These are phyloP conservation scores for Syndactyla subalaris DNA, from an alignment of 2,797 vertebrate genomes.

Conservation along the genomic window DNA sequence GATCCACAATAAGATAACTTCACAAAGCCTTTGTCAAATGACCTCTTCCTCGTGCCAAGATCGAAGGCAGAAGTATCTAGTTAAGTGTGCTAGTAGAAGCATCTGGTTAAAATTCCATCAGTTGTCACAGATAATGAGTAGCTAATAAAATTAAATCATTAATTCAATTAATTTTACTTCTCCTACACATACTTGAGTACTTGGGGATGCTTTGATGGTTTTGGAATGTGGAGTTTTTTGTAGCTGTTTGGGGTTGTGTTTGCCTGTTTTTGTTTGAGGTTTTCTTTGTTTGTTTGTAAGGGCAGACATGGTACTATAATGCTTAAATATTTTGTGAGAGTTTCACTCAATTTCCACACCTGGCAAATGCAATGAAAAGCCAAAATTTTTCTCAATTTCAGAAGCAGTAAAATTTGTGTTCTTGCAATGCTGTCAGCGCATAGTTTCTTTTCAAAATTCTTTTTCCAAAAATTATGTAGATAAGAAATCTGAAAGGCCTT, in stretches of 20 bases:
- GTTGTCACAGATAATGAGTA: not conserved
- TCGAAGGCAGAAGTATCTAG: not conserved
- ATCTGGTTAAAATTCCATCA: not conserved
- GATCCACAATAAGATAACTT: not conserved
- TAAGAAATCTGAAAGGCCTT: not conserved
- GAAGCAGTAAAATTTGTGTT: not conserved
- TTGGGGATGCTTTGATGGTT: not conserved
- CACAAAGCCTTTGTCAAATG: not conserved
- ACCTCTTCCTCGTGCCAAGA: not conserved
- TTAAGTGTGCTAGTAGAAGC: not conserved
- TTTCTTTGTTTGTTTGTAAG: not conserved
- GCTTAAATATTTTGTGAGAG: not conserved
- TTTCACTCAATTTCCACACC: not conserved
- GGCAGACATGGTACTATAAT: not conserved
- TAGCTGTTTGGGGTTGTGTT: no score
- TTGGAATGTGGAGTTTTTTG: not conserved
- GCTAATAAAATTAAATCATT: not conserved
- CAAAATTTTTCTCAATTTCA: not conserved
- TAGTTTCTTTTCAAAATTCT: not conserved
- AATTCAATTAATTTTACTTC: not conserved
- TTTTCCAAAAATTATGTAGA: not conserved
- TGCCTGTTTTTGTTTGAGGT: fast-evolving
- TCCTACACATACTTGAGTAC: not conserved
- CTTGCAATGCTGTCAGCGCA: not conserved
- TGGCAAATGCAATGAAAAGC: not conserved